These are phyloP conservation scores for Druon quercuslanigerum DNA, from an alignment of 1,140 invertebrate genomes.

Conservation along the genomic window DNA sequence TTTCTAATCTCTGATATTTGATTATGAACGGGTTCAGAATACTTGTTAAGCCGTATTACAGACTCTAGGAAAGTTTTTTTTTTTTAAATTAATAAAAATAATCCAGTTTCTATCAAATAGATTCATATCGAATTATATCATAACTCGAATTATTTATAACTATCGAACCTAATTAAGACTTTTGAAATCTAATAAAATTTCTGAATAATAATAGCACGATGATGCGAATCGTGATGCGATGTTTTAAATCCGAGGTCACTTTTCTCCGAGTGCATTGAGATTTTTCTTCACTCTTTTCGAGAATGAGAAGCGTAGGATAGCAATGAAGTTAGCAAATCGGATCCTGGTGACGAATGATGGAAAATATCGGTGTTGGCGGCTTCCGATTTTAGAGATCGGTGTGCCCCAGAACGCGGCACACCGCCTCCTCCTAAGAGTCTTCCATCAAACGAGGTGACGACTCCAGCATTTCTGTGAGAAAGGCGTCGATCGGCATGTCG, in stretches of 20 bases:
- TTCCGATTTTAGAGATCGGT: conserved; percentile 60
- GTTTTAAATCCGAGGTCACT: not conserved
- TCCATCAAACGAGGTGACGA: conserved; percentile 66
- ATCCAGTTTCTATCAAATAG: no score
- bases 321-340: conserved; percentile 11
- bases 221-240: not conserved
- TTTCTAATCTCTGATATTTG: no score
- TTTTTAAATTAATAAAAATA: no score
- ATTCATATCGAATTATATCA: no score
- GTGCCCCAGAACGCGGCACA: conserved; percentile 68
- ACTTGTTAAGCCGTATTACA: no score
- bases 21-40: no score
- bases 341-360: not conserved
- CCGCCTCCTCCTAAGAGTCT: conserved; percentile 72
- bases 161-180: no score
- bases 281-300: not conserved
- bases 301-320: conserved; percentile 12
- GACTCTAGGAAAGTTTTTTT: no score
- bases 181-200: no score
- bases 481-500: conserved; percentile 84
- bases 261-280: not conserved
- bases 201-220: no score
- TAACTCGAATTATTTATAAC: no score
- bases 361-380: not conserved
- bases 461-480: conserved; percentile 84